phyloP scores from a whole-genome alignment of 2,797 vertebrate genomes.

The Sarcophilus harrisii region DNA sequence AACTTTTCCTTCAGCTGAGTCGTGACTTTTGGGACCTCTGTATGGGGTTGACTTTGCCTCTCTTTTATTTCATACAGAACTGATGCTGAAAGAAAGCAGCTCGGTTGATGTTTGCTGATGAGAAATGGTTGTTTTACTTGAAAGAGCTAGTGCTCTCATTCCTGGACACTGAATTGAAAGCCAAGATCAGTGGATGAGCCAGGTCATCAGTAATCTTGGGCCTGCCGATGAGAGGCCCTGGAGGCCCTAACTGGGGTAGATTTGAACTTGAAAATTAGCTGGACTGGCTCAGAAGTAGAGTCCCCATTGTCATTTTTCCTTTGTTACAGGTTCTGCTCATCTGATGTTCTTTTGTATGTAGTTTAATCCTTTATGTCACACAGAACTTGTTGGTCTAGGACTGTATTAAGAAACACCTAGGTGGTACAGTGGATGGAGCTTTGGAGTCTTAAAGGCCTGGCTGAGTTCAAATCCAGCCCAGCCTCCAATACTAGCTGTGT shows the following conservation, averaged over 20 bases:
- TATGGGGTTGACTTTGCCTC: conserved; percentile 29
- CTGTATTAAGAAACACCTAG: neutral
- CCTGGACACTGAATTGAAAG: neutral
- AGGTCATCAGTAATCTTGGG: neutral
- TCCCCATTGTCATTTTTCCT: neutral
- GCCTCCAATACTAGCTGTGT: no score
- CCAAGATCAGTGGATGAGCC: neutral
- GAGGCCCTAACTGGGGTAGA: neutral
- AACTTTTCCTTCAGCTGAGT: conserved; percentile 37
- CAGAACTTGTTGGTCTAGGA: neutral
- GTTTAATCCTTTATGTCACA: neutral
- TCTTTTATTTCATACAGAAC: conserved; percentile 29
- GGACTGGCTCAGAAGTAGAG: neutral
- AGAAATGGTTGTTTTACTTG: conserved; percentile 3
- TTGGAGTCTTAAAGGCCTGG: neutral
- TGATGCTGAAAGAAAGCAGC: neutral
- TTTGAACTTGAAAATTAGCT: neutral
- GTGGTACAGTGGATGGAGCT: neutral
- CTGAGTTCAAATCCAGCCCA: neutral
- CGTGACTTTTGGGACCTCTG: neutral
- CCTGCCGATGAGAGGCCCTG: neutral
- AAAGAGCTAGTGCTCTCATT: neutral
- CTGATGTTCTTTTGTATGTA: neutral
- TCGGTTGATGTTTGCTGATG: conserved; percentile 35
- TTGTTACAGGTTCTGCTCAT: neutral